Conservation (phyloP, 2,888 invertebrate species). For the Petrolisthes manimaculis region DNA sequence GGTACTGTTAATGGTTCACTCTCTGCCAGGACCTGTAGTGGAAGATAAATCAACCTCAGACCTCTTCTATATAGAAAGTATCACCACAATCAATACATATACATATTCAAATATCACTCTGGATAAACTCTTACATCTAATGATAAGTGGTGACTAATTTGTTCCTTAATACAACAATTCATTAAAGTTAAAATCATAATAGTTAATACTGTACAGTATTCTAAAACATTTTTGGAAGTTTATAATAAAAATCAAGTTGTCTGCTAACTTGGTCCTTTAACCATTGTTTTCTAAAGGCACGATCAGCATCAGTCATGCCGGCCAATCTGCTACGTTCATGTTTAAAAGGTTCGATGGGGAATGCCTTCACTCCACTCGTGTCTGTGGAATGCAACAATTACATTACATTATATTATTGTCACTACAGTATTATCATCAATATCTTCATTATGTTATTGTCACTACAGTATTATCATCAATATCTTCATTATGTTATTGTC, state of each 20-base stretch:
- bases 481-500: background rate
- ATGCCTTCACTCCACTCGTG: constrained; percentile 77
- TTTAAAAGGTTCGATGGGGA: constrained; percentile 81
- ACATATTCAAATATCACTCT: background rate
- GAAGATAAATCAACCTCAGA: background rate
- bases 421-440: background rate
- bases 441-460: background rate
- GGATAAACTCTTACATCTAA: background rate
- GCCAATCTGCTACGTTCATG: constrained; percentile 82
- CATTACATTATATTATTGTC: background rate
- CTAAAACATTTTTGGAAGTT: too few species aligned
- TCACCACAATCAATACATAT: background rate
- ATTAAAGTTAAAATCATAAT: too few species aligned
- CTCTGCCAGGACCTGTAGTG: constrained; percentile 50
- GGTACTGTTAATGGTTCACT: constrained; percentile 64
- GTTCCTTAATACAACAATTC: background rate
- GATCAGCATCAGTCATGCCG: constrained; percentile 88
- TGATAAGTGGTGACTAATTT: background rate
- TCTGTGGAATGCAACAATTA: constrained; percentile 30
- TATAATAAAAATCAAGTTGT: too few species aligned
- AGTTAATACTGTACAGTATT: too few species aligned
- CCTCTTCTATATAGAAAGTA: background rate
- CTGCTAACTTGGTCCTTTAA: constrained; percentile 79
- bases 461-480: background rate
- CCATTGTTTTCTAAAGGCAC: constrained; percentile 87